Evolutionary conservation across 2,888 invertebrate genomes (phyloP).

Genomic region (Scrobipalpa atriplicella): DNA sequence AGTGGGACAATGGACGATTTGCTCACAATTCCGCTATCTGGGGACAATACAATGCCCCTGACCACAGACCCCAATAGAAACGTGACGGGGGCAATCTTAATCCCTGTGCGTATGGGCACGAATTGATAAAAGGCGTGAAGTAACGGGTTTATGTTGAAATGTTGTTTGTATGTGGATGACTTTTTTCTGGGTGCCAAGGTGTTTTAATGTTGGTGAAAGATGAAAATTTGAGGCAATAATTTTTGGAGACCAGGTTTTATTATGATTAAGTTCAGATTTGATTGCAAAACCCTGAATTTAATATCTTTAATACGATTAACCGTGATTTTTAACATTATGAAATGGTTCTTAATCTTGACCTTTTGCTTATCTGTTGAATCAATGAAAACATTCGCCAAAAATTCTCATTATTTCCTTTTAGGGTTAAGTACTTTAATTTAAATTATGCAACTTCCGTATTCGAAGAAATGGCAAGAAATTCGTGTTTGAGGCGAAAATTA

Average conservation of each 20-base stretch:
- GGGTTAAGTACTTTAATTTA: constrained; percentile 13
- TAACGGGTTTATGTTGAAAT: constrained; percentile 6
- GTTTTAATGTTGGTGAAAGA: background rate
- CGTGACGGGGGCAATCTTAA: constrained; percentile 36
- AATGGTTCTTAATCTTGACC: constrained; percentile 9
- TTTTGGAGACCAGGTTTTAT: too few species aligned
- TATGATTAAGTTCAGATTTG: background rate
- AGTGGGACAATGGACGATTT: constrained; percentile 48
- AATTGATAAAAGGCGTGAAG: constrained; percentile 17
- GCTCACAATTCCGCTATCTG: constrained; percentile 33
- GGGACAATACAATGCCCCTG: constrained; percentile 19
- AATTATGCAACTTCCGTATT: constrained; percentile 18
- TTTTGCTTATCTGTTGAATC: constrained; percentile 13
- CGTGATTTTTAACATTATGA: background rate
- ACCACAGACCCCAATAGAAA: constrained; percentile 37
- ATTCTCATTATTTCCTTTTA: constrained; percentile 12
- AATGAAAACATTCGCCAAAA: constrained; percentile 7
- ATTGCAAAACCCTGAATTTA: background rate
- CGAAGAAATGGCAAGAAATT: background rate
- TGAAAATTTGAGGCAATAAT: background rate
- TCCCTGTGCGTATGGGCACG: constrained; percentile 28
- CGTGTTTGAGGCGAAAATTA: constrained; percentile 1
- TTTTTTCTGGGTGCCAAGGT: background rate
- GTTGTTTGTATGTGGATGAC: background rate
- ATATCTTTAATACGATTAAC: background rate